Evolutionary conservation across 2,113 vertebrate species (phyloP), one percentile per base, ranked within the genome.

Genomic region (Stictonetta naevosa): DNA sequence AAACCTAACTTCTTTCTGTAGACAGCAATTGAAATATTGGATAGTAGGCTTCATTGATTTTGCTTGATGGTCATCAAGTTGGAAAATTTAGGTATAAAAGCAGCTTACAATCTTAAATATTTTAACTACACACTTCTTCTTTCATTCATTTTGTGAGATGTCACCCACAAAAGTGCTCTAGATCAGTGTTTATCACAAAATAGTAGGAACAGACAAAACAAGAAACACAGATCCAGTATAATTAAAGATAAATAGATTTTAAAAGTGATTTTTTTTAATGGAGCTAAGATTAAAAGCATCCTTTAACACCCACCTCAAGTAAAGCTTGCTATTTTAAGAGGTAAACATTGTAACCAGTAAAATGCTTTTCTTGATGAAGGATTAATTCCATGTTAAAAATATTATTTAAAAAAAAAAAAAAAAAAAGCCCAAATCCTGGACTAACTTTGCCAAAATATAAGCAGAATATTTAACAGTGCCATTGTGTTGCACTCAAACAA

Each of bases 401-500:
- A 44, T 23, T 23, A 18, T 18, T 46, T 19, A 56, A 60, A 72
- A 34, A 38, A 48, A 82, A 46, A 82, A 46, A 63, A 7, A 26
- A 13, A 36, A 20, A 12, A 33, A 72, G 31, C 20, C 44, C 44
- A 93, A 90, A 74, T 46, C 66, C n/a, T 34, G 26, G 33, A 17
- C 40, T 77, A 88, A 92, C 58, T 91, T 88, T 80, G 42, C 81
- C 46, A 93, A 85, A 73, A 78, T 81, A 50, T 83, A 60, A 78
- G 82, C 86, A 69, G 52, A 82, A 46, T 46, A 22, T 62, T 94
- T 90, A 84, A 94, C 78, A 76, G 50, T 72, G 68, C 83, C 36
- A 75, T 74, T 82, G 85, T 14, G 12, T 78, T 94, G 83, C 78
- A 63, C 86, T 94, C 85, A 80, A 75, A 80, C 56, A 96, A 93